Percentiles rank a stretch among this genome's conserved stretches.
Evolutionary conservation across 1,140 invertebrate species (phyloP).

Genomic region (Plutomurus gul): DNA sequence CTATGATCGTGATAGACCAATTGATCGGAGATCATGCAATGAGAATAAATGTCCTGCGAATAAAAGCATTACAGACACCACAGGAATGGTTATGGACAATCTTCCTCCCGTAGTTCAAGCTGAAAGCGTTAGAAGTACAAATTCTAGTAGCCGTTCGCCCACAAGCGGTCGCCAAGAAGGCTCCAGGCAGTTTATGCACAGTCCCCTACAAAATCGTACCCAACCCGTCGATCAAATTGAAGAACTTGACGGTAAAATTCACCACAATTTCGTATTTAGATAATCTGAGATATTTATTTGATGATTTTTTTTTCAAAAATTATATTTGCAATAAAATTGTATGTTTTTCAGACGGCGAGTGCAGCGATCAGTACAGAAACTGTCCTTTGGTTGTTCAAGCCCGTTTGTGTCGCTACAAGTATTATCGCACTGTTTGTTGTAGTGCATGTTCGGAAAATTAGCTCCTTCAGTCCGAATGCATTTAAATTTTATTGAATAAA

Average conservation of each 20-base stretch:
- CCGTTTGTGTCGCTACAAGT: constrained; percentile 76
- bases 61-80: constrained; percentile 37
- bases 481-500: too few relatives aligned
- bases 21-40: constrained; percentile 66
- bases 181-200: not conserved
- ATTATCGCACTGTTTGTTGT: constrained; percentile 79
- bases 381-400: constrained; percentile 77
- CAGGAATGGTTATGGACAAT: constrained; percentile 42
- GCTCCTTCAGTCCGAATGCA: too few relatives aligned
- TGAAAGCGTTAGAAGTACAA: constrained; percentile 19
- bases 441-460: constrained; percentile 63
- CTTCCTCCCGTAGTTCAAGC: not conserved
- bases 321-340: not conserved
- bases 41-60: constrained; percentile 62
- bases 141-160: not conserved
- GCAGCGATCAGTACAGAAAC: constrained; percentile 72
- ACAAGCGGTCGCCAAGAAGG: constrained; percentile 1
- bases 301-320: too few relatives aligned
- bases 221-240: constrained; percentile 39
- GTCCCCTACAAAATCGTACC: constrained; percentile 22
- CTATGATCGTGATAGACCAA: constrained; percentile 63
- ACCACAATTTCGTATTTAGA: not conserved
- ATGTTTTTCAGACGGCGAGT: constrained; percentile 59
- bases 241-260: constrained; percentile 42
- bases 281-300: too few relatives aligned